These are phyloP conservation scores for Urosaurus nigricauda DNA, from an alignment of 2,797 vertebrate genomes.

Conservation along the genomic window DNA sequence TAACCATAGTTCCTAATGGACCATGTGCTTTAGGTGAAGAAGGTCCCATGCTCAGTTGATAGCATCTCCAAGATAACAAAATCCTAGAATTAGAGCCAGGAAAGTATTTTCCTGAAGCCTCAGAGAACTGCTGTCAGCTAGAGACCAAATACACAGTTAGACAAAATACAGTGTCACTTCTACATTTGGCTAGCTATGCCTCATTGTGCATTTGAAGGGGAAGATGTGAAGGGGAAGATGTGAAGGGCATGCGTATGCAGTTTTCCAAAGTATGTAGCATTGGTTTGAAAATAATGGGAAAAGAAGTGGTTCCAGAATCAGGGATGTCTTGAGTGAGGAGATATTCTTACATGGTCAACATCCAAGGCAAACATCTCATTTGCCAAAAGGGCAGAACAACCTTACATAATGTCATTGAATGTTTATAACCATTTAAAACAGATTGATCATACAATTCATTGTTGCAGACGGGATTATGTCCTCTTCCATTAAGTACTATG, in stretches of 20 bases:
- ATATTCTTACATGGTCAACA: not conserved
- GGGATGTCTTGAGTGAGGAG: not conserved
- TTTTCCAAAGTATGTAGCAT: not conserved
- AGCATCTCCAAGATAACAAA: not conserved
- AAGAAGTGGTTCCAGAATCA: not conserved
- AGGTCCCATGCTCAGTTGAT: not conserved
- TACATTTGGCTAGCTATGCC: not conserved
- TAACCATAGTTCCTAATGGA: not conserved
- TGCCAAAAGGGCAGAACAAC: not conserved
- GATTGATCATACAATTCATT: not conserved
- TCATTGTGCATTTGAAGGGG: conserved; percentile 1
- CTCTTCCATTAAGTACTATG: not conserved
- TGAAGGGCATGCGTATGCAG: not conserved
- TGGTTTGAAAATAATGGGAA: not conserved
- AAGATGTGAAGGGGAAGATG: too few species aligned
- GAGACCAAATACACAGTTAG: not conserved
- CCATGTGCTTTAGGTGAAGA: not conserved
- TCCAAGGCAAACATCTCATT: not conserved
- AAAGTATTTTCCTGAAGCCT: not conserved
- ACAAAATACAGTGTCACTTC: not conserved
- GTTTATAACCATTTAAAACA: conserved; percentile 16
- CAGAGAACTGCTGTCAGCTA: not conserved
- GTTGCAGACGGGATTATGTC: not conserved
- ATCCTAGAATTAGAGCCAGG: not conserved
- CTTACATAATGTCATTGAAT: not conserved